Evolutionary conservation across 2,888 invertebrate species (phyloP), one percentile per base, ranked within the genome.

Genomic region (Drosophila neutralis): DNA sequence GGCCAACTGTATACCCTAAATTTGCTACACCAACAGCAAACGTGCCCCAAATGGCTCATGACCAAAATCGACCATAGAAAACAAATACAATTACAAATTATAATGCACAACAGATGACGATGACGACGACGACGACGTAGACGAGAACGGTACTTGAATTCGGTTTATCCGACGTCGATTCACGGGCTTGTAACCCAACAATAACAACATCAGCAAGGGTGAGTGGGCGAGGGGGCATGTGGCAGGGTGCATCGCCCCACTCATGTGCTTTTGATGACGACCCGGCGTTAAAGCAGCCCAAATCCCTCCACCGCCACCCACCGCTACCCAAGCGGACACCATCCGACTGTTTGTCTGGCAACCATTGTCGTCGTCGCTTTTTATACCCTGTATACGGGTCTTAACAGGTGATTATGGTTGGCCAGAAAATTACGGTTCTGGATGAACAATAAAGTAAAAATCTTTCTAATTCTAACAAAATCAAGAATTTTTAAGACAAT

Each of bases 91-190:
- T 69, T 78, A 74, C 79, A 78, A 71, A 62, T 68, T 78, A 36
- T 77, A 74, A 85, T 83, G 75, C 82, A 83, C 72, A 82, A 73
- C 85, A 83, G 85, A 83, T 87, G 87, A 78, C 65, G 84, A 63
- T 35, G 62, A 33, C 38, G 42, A 42, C 27, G 27, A 60, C 27
- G 60, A 42, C 27, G 27, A 54, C 29, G 60, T 51, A 48, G 31
- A 57, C 29, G 29, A 45, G 21, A 42, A 51, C 36, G 24, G 15
- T 24, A 48, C 38, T 54, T 62, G 35, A 21, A 52, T 53, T 61
- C 66, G 58, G 45, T 54, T 54, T 48, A 53, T 63, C 36, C 63
- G 48, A 63, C 2, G 57, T 54, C 54, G 56, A 27, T 56, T 38
- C 27, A 51, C 29, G 54, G 38, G 56, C n/a, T 18, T 35, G 15